Conservation (phyloP, 92 coral and sea anemone genomes). For the Heteractis magnifica region DNA sequence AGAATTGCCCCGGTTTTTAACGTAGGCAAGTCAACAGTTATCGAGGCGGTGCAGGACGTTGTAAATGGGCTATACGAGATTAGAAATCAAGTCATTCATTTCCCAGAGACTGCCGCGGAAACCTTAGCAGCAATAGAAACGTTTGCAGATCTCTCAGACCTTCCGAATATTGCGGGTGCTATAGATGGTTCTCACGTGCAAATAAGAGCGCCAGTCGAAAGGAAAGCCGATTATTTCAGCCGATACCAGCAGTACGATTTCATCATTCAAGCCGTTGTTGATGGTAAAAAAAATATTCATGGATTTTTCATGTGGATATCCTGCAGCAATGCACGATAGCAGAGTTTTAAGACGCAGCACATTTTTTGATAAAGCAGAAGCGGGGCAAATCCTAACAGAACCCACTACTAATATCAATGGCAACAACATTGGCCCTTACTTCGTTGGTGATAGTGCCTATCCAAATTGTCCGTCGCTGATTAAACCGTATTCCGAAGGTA, state of each 20-base stretch:
- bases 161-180: constrained; percentile 31
- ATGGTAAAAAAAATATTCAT: constrained; percentile 33
- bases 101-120: constrained; percentile 54
- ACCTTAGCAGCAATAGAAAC: constrained; percentile 31
- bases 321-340: constrained; percentile 48
- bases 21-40: constrained; percentile 44
- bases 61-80: constrained; percentile 35
- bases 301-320: constrained; percentile 32
- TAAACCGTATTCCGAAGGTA: neutral
- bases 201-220: constrained; percentile 40
- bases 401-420: constrained; percentile 35
- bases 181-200: constrained; percentile 42
- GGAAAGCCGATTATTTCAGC: constrained; percentile 47
- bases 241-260: constrained; percentile 43
- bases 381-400: constrained; percentile 31
- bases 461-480: constrained; percentile 44
- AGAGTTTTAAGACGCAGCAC: constrained; percentile 37
- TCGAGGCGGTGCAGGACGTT: constrained; percentile 45
- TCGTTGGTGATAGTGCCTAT: constrained; percentile 50
- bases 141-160: constrained; percentile 29
- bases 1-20: constrained; percentile 44
- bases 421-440: constrained; percentile 36
- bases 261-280: constrained; percentile 40
- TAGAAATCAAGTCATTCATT: constrained; percentile 16
- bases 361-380: constrained; percentile 32